Conservation (phyloP, 2,888 invertebrate genomes). For the Ophion obscuratus region DNA sequence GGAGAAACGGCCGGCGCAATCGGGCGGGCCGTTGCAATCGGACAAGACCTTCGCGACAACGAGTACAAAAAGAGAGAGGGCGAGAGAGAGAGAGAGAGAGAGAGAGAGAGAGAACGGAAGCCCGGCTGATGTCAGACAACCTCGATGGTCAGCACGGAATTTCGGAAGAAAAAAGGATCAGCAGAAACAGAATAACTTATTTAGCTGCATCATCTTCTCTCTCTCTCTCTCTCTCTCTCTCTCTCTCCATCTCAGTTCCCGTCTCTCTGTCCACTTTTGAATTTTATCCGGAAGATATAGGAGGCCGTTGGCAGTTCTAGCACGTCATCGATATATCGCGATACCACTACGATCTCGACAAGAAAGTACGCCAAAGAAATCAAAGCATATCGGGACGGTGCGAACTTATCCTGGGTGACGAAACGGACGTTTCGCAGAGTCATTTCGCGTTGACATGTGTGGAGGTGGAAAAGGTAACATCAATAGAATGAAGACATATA, state of each 20-base stretch:
- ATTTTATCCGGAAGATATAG: not conserved
- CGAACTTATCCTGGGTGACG: not conserved
- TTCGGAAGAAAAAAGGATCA: constrained; percentile 25
- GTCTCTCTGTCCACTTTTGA: not conserved
- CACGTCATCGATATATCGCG: constrained; percentile 21
- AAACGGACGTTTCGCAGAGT: not conserved
- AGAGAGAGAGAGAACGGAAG: constrained; percentile 17
- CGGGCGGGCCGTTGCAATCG: constrained; percentile 44
- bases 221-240: not conserved
- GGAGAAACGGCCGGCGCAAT: constrained; percentile 57
- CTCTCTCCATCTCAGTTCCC: not conserved
- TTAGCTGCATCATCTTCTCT: not conserved
- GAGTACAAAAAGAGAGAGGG: not conserved
- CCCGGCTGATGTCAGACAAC: constrained; percentile 33
- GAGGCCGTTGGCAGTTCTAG: constrained; percentile 19
- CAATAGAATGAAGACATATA: not conserved
- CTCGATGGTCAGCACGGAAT: constrained; percentile 12
- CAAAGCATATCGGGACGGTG: not conserved
- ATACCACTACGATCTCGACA: constrained; percentile 21
- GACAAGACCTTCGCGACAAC: constrained; percentile 18
- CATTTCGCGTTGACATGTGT: constrained; percentile 39
- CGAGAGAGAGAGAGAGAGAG: constrained; percentile 1
- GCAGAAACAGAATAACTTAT: constrained; percentile 34
- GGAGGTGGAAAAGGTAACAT: constrained; percentile 16
- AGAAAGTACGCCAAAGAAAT: constrained; percentile 29